Percentiles rank a stretch among this genome's conserved stretches.
Conservation (phyloP, 2,888 invertebrate species). For the Metellina segmentata region DNA sequence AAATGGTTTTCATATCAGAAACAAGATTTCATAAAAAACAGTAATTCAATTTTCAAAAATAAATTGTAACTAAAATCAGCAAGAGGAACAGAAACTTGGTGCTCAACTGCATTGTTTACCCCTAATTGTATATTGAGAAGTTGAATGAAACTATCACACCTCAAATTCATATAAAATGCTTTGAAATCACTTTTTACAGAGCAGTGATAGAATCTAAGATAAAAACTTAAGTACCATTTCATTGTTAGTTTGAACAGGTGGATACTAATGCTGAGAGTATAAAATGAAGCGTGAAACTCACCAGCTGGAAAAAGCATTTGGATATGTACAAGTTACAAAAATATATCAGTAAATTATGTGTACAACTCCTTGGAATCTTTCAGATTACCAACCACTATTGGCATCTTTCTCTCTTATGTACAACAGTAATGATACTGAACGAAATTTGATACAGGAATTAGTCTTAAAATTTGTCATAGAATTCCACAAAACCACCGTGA, state of each 20-base stretch:
- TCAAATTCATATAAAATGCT: background rate
- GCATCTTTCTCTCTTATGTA: constrained; percentile 65
- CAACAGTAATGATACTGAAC: constrained; percentile 57
- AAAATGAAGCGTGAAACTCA: constrained; percentile 60
- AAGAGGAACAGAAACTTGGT: too few relatives aligned
- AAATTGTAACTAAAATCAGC: background rate
- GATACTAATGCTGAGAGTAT: constrained; percentile 21
- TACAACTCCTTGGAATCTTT: constrained; percentile 61
- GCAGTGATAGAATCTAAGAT: background rate
- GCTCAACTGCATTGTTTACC: background rate
- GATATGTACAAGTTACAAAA: constrained; percentile 75
- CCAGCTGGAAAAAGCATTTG: constrained; percentile 55
- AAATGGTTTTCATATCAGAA: background rate
- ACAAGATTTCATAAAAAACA: background rate
- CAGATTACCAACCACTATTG: constrained; percentile 42
- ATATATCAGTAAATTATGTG: constrained; percentile 67
- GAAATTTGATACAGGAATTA: constrained; percentile 53
- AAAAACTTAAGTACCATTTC: background rate
- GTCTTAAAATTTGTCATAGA: constrained; percentile 83
- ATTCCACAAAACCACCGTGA: constrained; percentile 93
- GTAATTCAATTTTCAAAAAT: background rate
- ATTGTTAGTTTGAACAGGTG: background rate
- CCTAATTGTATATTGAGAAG: background rate
- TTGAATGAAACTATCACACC: background rate
- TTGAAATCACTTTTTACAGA: background rate